phyloP scores from a whole-genome alignment of 2,888 invertebrate species.

The Deilephila elpenor region DNA sequence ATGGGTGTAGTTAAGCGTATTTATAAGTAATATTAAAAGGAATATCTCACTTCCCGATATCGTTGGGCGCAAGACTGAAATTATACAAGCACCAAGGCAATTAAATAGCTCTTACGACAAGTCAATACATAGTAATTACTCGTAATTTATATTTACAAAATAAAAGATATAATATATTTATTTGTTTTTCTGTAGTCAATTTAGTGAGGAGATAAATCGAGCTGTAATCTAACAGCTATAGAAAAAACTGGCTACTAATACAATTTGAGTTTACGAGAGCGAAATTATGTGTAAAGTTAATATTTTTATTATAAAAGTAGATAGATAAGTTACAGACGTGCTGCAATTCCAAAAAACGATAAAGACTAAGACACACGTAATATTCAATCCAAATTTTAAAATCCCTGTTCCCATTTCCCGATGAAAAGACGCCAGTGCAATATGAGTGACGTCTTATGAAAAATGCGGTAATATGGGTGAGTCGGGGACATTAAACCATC shows the following conservation, averaged over 20 bases:
- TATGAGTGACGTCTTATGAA: slow-evolving; percentile 66
- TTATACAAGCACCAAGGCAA: too few species aligned
- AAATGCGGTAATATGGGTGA: slow-evolving; percentile 68
- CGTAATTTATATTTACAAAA: too few species aligned
- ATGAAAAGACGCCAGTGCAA: slow-evolving; percentile 21
- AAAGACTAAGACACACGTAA: not conserved
- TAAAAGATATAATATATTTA: too few species aligned
- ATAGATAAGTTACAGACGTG: too few species aligned
- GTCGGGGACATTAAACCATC: slow-evolving; percentile 69
- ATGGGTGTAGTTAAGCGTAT: not conserved
- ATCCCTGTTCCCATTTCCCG: slow-evolving; percentile 15
- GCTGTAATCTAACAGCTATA: slow-evolving; percentile 28
- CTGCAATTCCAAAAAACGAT: not conserved
- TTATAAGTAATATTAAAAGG: not conserved
- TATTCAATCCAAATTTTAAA: slow-evolving; percentile 20
- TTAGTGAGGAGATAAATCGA: slow-evolving; percentile 54
- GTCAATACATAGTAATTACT: too few species aligned
- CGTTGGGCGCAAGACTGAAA: too few species aligned
- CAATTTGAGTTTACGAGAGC: too few species aligned
- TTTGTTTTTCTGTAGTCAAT: too few species aligned
- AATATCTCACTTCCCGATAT: too few species aligned
- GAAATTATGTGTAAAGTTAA: too few species aligned
- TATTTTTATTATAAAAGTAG: too few species aligned
- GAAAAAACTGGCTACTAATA: not conserved
- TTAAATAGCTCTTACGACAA: too few species aligned